Conservation (phyloP, 2,888 invertebrate species). For the Crioceris asparagi region DNA sequence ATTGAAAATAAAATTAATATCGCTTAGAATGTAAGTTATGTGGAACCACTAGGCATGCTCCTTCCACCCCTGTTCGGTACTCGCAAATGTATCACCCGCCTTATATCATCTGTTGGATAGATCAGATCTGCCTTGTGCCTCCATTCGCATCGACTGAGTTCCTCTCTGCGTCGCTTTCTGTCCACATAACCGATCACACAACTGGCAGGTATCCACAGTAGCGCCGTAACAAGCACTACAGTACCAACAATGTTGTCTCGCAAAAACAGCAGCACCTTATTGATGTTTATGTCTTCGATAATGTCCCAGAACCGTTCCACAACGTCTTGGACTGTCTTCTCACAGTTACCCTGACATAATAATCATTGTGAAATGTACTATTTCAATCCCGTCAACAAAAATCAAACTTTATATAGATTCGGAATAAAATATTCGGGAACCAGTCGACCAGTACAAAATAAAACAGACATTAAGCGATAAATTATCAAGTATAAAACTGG, state of each 20-base stretch:
- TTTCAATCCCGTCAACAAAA: too few species aligned
- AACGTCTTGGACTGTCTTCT: constrained; percentile 89
- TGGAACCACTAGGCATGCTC: too few species aligned
- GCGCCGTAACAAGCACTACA: constrained; percentile 79
- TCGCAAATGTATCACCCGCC: constrained; percentile 57
- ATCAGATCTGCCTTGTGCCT: constrained; percentile 57
- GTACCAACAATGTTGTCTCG: constrained; percentile 91
- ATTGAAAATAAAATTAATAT: too few species aligned
- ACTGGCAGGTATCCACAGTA: constrained; percentile 91
- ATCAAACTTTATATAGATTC: too few species aligned
- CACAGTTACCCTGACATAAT: constrained; percentile 70
- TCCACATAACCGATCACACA: constrained; percentile 81
- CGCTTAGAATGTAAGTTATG: too few species aligned
- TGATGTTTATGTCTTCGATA: constrained; percentile 92
- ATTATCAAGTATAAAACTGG: too few species aligned
- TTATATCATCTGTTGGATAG: constrained; percentile 57
- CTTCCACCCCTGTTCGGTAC: constrained; percentile 30
- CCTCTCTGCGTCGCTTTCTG: constrained; percentile 58
- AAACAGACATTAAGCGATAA: too few species aligned
- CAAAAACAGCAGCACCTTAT: constrained; percentile 78
- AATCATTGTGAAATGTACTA: too few species aligned
- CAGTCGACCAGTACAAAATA: too few species aligned
- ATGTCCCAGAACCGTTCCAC: constrained; percentile 96
- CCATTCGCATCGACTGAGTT: constrained; percentile 57
- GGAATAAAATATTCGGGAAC: too few species aligned